Conservation (phyloP, 2,113 vertebrate species). For the Rhea pennata region DNA sequence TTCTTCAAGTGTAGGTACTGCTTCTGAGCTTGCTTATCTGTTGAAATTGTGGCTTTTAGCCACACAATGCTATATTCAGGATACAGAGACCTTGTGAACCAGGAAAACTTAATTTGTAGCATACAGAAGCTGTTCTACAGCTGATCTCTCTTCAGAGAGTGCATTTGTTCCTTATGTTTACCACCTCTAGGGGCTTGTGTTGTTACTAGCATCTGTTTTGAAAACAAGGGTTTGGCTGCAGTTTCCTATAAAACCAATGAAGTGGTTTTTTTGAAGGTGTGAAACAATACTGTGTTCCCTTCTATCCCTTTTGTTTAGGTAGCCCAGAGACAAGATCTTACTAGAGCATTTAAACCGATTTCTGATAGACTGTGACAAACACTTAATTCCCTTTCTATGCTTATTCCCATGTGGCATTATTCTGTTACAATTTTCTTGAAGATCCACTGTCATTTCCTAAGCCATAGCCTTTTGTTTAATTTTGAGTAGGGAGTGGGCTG, state of each 20-base stretch:
- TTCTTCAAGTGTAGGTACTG: background rate
- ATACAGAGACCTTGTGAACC: background rate
- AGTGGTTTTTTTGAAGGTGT: background rate
- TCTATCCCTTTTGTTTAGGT: background rate
- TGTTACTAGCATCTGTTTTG: constrained; percentile 10
- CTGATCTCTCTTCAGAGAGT: background rate
- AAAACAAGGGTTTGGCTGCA: constrained; percentile 31
- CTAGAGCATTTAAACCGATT: background rate
- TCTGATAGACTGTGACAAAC: accelerated
- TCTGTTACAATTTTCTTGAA: background rate
- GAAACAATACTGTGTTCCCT: background rate
- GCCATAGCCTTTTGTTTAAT: background rate
- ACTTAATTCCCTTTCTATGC: background rate
- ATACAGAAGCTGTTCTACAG: background rate
- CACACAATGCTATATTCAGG: too few relatives aligned
- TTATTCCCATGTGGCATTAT: background rate
- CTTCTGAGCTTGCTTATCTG: background rate
- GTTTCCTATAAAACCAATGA: background rate
- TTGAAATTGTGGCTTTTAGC: background rate
- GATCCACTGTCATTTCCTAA: background rate
- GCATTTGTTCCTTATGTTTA: background rate
- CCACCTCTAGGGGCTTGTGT: background rate
- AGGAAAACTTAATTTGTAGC: background rate
- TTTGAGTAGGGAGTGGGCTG: background rate
- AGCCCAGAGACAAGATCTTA: background rate